These are phyloP conservation scores for Drosophila eohydei DNA, from an alignment of 2,888 invertebrate genomes.

Conservation along the genomic window DNA sequence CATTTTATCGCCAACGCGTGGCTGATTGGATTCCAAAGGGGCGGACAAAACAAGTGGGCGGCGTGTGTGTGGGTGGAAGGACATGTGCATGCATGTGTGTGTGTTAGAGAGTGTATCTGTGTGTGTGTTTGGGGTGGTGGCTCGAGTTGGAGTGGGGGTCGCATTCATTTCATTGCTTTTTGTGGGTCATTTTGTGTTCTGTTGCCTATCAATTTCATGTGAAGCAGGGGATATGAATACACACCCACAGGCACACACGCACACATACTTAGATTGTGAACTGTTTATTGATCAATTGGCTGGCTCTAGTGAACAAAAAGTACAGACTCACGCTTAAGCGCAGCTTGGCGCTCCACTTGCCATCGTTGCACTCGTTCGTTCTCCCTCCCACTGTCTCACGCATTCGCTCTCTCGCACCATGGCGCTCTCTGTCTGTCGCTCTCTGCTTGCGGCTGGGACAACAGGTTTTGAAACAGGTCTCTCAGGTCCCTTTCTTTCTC, in stretches of 20 bases:
- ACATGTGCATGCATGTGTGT: conserved; percentile 5
- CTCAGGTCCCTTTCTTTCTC: conserved; percentile 45
- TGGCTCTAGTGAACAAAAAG: conserved; percentile 47
- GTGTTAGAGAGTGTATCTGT: neutral
- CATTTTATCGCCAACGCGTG: conserved; percentile 82
- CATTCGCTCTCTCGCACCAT: conserved; percentile 7
- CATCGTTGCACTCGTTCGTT: conserved; percentile 40
- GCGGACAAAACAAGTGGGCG: conserved; percentile 27
- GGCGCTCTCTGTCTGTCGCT: conserved; percentile 13
- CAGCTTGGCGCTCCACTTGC: conserved; percentile 66
- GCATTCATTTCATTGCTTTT: conserved; percentile 61
- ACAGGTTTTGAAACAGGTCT: conserved; percentile 79
- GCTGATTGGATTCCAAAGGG: conserved; percentile 78
- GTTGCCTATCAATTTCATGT: conserved; percentile 59
- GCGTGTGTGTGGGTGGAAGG: conserved; percentile 8
- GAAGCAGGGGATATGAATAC: conserved; percentile 18
- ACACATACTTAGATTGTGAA: conserved; percentile 18
- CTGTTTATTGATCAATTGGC: conserved; percentile 61
- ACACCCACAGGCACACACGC: neutral
- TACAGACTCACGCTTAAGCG: conserved; percentile 73
- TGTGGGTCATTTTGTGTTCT: conserved; percentile 73
- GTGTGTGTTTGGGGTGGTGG: conserved; percentile 12
- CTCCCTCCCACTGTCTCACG: conserved; percentile 11
- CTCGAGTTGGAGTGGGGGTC: conserved; percentile 13
- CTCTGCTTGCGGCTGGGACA: conserved; percentile 43